Conservation (phyloP, 2,888 invertebrate species). For the Sericinus montela region DNA sequence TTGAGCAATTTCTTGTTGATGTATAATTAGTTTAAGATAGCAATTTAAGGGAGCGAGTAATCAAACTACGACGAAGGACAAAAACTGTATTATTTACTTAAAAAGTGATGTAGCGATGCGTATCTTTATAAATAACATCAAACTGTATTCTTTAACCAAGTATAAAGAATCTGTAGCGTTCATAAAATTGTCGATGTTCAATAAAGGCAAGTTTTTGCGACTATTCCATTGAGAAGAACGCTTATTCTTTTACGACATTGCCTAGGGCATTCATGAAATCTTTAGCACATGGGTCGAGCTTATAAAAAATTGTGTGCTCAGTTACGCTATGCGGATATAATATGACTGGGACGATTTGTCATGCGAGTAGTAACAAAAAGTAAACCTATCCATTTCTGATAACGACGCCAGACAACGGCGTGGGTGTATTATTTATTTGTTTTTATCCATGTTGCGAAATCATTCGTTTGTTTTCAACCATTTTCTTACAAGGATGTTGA, state of each 20-base stretch:
- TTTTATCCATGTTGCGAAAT: too few relatives aligned
- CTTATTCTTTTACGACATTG: too few relatives aligned
- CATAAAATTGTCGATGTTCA: not conserved
- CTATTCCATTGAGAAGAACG: too few relatives aligned
- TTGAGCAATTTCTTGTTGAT: conserved; percentile 20
- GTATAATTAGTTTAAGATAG: conserved; percentile 25
- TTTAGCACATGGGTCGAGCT: not conserved
- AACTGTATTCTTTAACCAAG: not conserved
- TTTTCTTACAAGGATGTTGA: too few relatives aligned
- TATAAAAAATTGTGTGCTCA: conserved; percentile 5
- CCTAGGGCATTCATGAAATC: not conserved
- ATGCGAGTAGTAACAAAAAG: not conserved
- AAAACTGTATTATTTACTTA: conserved; percentile 12
- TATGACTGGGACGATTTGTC: not conserved
- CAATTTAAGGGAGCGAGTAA: conserved; percentile 20
- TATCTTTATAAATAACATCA: too few relatives aligned
- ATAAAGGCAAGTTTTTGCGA: not conserved
- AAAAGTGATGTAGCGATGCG: too few relatives aligned
- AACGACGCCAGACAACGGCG: too few relatives aligned
- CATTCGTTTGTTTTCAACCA: not conserved
- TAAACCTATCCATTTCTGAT: not conserved
- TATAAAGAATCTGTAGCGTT: not conserved
- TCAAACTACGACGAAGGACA: conserved; percentile 13
- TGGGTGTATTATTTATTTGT: too few relatives aligned
- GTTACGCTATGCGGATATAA: not conserved